Conservation (phyloP, 2,888 invertebrate species). For the Serripes groenlandicus region DNA sequence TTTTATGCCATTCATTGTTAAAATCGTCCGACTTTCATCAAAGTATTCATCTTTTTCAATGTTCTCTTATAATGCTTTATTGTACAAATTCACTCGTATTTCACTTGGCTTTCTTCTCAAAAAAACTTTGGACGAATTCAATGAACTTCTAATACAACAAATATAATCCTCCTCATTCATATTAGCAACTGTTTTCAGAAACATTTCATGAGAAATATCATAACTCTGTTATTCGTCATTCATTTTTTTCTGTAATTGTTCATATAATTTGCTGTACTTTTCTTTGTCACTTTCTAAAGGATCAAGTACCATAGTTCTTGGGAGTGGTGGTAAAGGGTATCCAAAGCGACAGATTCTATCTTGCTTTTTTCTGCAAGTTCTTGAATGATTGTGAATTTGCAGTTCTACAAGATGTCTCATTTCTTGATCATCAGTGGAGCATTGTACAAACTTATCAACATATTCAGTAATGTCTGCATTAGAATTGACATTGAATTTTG, state of each 20-base stretch:
- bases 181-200: conserved; percentile 30
- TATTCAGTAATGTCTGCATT: conserved; percentile 30
- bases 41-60: conserved; percentile 32
- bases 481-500: conserved; percentile 32
- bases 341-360: conserved; percentile 15
- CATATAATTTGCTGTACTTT: conserved; percentile 9
- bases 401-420: conserved; percentile 36
- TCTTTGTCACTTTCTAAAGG: conserved; percentile 31
- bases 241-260: conserved; percentile 17
- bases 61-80: conserved; percentile 33
- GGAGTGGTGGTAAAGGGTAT: conserved; percentile 23
- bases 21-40: neutral
- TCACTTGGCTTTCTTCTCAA: conserved; percentile 51
- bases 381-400: conserved; percentile 63
- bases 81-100: conserved; percentile 56
- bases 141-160: conserved; percentile 47
- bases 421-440: conserved; percentile 17
- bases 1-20: conserved; percentile 16
- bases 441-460: conserved; percentile 49
- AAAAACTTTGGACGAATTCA: conserved; percentile 54
- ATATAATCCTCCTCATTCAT: conserved; percentile 51
- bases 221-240: conserved; percentile 41
- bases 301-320: conserved; percentile 31
- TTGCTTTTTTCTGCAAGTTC: conserved; percentile 52
- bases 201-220: conserved; percentile 34